A percentile compares a stretch with the other conserved stretches of the same genome.
Evolutionary conservation across 2,797 vertebrate species (phyloP).

Genomic region (Enteromius radiatus): DNA sequence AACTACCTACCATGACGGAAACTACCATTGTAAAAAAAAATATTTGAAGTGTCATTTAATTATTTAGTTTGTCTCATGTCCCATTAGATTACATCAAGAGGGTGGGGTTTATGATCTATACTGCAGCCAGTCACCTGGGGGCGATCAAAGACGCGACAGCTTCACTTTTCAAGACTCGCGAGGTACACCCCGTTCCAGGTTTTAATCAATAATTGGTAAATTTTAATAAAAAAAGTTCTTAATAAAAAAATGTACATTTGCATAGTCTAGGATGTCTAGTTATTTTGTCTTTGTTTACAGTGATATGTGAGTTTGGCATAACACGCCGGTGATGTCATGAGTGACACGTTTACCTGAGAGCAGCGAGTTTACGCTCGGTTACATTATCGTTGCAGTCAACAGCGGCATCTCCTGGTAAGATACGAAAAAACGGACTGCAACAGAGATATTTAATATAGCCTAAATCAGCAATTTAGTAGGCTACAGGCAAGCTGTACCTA

Average conservation of each 20-base stretch:
- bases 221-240: not conserved
- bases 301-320: not conserved
- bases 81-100: too few species aligned
- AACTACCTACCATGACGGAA: too few species aligned
- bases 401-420: constrained; percentile 20
- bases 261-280: not conserved
- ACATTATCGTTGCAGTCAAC: not conserved
- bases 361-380: not conserved
- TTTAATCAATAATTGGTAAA: not conserved
- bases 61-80: too few species aligned
- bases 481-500: not conserved
- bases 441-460: not conserved
- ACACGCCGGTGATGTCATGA: not conserved
- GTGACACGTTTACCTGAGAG: not conserved
- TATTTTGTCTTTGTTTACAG: not conserved
- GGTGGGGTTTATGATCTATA: too few species aligned
- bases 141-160: too few species aligned
- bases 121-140: too few species aligned
- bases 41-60: too few species aligned
- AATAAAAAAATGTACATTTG: not conserved
- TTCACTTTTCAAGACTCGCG: too few species aligned
- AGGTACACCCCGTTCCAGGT: not conserved
- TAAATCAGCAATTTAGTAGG: not conserved
- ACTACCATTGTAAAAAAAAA: too few species aligned
- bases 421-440: not conserved